Conservation (phyloP, 2,888 invertebrate genomes). For the Macrosiphum euphorbiae region DNA sequence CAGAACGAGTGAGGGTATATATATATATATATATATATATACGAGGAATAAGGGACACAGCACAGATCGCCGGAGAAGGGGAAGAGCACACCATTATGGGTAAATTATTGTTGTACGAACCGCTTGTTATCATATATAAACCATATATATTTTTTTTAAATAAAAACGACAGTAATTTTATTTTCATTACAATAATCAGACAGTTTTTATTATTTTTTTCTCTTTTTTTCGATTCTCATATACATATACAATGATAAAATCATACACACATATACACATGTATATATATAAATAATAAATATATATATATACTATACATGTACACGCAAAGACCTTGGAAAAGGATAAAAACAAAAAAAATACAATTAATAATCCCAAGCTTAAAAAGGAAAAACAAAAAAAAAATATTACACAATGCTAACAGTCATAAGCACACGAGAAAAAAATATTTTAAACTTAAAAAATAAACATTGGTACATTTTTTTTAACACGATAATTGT, state of each 20-base stretch:
- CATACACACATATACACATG: neutral
- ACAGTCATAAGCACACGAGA: constrained; percentile 36
- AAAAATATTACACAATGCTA: constrained; percentile 59
- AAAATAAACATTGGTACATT: constrained; percentile 49
- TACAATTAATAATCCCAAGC: constrained; percentile 56
- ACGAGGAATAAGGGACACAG: neutral
- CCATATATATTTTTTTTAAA: neutral
- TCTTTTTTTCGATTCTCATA: constrained; percentile 38
- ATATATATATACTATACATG: neutral
- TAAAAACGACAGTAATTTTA: constrained; percentile 49
- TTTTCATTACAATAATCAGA: constrained; percentile 62
- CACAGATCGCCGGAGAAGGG: neutral
- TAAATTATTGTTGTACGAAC: neutral
- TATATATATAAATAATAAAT: too few relatives aligned
- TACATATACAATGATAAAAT: constrained; percentile 33
- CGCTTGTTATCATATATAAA: neutral
- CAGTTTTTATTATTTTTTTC: constrained; percentile 55
- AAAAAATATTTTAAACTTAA: constrained; percentile 43
- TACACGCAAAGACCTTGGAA: constrained; percentile 50
- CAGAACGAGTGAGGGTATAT: neutral
- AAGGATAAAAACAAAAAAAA: constrained; percentile 31
- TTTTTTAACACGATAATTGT: constrained; percentile 26
- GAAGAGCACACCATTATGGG: neutral
- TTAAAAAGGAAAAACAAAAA: constrained; percentile 51
- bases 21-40: too few relatives aligned